A percentile compares a stretch with the other conserved stretches of the same genome.
Conservation (phyloP, 2,797 vertebrate genomes). For the Mallotus villosus region DNA sequence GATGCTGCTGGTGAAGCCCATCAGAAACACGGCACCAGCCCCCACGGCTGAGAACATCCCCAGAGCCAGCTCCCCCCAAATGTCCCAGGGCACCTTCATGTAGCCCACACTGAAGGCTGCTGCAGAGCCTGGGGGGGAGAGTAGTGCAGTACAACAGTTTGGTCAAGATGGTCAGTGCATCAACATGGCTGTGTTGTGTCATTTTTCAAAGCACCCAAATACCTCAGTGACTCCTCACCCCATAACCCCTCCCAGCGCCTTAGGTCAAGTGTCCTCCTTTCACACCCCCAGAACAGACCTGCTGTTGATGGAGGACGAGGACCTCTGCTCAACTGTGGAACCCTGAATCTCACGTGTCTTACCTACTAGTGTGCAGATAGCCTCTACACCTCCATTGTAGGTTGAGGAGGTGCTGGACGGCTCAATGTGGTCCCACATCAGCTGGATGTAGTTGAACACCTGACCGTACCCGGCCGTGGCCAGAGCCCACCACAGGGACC, state of each 20-base stretch:
- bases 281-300: too few relatives aligned
- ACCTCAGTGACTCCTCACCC: neutral
- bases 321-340: too few relatives aligned
- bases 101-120: slow-evolving; percentile 70
- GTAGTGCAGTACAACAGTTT: too few relatives aligned
- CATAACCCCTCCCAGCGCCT: too few relatives aligned
- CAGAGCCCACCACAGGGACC: slow-evolving; percentile 78
- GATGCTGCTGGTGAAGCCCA: slow-evolving; percentile 65
- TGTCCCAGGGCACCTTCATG: slow-evolving; percentile 63
- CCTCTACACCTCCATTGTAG: slow-evolving; percentile 77
- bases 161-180: too few relatives aligned
- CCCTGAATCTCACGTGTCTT: slow-evolving; percentile 29
- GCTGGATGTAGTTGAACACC: slow-evolving; percentile 75
- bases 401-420: slow-evolving; percentile 69
- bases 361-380: slow-evolving; percentile 72
- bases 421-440: slow-evolving; percentile 73
- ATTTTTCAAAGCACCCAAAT: slow-evolving; percentile 32
- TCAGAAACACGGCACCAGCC: slow-evolving; percentile 62
- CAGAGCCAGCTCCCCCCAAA: slow-evolving; percentile 75
- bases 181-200: slow-evolving; percentile 21
- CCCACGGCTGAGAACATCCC: slow-evolving; percentile 72
- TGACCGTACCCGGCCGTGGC: slow-evolving; percentile 74
- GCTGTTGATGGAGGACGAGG: too few relatives aligned
- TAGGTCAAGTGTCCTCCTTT: too few relatives aligned
- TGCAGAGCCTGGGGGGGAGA: slow-evolving; percentile 60